These are phyloP conservation scores for Streptopelia turtur DNA, from an alignment of 2,797 vertebrate species.

Conservation along the genomic window DNA sequence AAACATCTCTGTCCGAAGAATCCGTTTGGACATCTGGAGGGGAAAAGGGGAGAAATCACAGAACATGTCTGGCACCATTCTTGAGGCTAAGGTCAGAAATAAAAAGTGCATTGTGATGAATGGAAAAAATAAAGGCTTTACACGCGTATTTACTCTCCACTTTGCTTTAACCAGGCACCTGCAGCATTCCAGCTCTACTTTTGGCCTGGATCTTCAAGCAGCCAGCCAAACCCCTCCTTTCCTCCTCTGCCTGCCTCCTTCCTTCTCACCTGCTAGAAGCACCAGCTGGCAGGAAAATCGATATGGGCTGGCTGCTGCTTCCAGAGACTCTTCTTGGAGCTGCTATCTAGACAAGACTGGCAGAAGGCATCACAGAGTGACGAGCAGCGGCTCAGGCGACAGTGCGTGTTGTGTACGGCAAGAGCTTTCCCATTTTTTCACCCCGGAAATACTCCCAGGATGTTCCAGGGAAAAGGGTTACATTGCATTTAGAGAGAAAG, in stretches of 20 bases:
- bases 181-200: conserved; percentile 10
- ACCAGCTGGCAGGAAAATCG: background rate
- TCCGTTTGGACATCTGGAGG: conserved; percentile 96
- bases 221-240: conserved; percentile 1
- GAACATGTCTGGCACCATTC: conserved; percentile 84
- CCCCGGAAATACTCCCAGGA: background rate
- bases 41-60: conserved; percentile 91
- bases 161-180: conserved; percentile 28
- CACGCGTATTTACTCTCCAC: background rate
- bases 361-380: background rate
- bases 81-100: conserved; percentile 82
- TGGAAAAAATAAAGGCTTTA: conserved; percentile 70
- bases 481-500: background rate
- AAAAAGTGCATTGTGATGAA: conserved; percentile 83
- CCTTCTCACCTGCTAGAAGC: conserved; percentile 29
- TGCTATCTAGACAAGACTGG: background rate
- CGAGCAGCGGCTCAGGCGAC: conserved; percentile 1
- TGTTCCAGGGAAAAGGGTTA: background rate
- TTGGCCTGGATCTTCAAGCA: background rate
- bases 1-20: conserved; percentile 97
- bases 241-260: conserved; percentile 31
- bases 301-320: conserved; percentile 2
- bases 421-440: background rate
- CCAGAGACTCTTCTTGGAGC: background rate
- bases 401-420: accelerated